Evolutionary conservation across 2,888 invertebrate genomes (phyloP).

Genomic region (Harpagoxenus sublaevis): DNA sequence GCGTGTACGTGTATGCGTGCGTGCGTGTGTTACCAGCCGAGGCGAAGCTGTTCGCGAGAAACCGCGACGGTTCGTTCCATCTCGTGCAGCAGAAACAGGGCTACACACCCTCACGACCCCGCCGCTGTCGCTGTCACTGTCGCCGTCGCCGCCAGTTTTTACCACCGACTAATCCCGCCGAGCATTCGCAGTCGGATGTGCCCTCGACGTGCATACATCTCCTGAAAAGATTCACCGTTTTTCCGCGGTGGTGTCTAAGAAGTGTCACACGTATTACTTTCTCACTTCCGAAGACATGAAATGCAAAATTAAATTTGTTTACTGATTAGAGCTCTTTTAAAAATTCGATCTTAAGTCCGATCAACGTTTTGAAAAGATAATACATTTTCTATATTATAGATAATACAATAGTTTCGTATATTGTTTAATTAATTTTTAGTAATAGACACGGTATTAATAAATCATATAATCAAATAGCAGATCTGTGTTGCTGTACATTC

Average conservation of each 20-base stretch:
- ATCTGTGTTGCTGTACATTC: background rate
- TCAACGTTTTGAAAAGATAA: background rate
- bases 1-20: constrained; percentile 50
- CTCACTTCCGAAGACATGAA: background rate
- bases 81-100: constrained; percentile 74
- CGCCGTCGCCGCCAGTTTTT: constrained; percentile 57
- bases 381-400: background rate
- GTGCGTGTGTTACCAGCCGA: constrained; percentile 46
- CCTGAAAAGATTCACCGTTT: constrained; percentile 30
- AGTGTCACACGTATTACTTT: background rate
- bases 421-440: background rate
- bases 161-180: constrained; percentile 64
- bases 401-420: background rate
- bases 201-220: constrained; percentile 10
- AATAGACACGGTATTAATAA: background rate
- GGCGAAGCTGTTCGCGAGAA: constrained; percentile 71
- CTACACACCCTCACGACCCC: constrained; percentile 72
- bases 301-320: background rate
- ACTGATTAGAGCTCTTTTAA: background rate
- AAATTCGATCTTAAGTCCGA: background rate
- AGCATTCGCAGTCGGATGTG: constrained; percentile 60
- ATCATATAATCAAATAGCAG: background rate
- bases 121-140: background rate
- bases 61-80: constrained; percentile 64
- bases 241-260: constrained; percentile 5